Conservation (phyloP, 1,140 invertebrate genomes). For the Polypedilum pembai region DNA sequence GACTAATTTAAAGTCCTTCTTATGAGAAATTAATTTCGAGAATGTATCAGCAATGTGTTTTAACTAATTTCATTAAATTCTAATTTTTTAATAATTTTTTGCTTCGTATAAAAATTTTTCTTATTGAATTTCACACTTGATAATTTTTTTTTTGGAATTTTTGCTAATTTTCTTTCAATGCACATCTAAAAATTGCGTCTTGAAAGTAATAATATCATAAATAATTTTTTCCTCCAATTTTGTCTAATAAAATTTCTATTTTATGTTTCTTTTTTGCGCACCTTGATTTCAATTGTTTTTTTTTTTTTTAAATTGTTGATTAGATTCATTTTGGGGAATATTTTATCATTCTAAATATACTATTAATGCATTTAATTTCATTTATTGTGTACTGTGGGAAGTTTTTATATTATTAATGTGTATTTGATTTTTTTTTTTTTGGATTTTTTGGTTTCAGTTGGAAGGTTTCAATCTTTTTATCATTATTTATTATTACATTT, state of each 20-base stretch:
- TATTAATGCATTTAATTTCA: too few species aligned
- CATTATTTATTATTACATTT: too few species aligned
- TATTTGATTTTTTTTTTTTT: constrained; percentile 5
- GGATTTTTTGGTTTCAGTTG: not conserved
- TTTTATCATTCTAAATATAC: too few species aligned
- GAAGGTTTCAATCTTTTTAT: not conserved
- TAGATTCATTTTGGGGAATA: too few species aligned
- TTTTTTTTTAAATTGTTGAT: not conserved
- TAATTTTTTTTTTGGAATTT: too few species aligned
- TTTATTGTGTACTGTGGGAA: not conserved
- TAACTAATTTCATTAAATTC: not conserved
- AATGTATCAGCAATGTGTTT: not conserved
- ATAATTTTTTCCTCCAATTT: not conserved
- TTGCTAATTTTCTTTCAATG: too few species aligned
- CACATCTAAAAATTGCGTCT: too few species aligned
- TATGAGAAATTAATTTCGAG: not conserved
- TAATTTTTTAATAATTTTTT: not conserved
- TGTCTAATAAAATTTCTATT: not conserved
- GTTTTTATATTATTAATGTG: not conserved
- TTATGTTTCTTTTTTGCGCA: not conserved
- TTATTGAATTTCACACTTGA: constrained; percentile 2
- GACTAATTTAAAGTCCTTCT: not conserved
- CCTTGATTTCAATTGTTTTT: not conserved
- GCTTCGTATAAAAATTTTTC: not conserved
- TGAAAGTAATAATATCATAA: not conserved